These are phyloP conservation scores for Enteromius viviparus DNA, from an alignment of 2,797 vertebrate genomes.

Conservation along the genomic window DNA sequence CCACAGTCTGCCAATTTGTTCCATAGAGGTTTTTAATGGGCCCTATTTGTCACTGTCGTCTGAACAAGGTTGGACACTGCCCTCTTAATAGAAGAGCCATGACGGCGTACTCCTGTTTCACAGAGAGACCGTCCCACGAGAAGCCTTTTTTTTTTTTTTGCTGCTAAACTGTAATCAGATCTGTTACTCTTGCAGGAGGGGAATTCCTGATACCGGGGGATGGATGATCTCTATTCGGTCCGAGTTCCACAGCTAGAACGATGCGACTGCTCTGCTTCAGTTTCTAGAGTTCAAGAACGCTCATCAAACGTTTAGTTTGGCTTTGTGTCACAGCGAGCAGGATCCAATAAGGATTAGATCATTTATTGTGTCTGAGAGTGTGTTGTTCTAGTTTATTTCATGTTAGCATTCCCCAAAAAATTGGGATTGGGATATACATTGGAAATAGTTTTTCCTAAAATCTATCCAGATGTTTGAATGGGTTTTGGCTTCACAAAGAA, in stretches of 20 bases:
- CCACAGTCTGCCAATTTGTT: constrained; percentile 59
- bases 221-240: neutral
- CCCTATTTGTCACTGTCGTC: constrained; percentile 64
- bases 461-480: neutral
- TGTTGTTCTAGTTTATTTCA: neutral
- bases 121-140: constrained; percentile 59
- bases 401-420: no score
- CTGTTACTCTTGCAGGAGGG: constrained; percentile 51
- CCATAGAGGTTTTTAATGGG: constrained; percentile 61
- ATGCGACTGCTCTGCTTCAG: neutral
- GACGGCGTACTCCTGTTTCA: constrained; percentile 56
- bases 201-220: constrained; percentile 44
- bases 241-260: neutral
- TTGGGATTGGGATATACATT: neutral
- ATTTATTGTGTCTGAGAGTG: neutral
- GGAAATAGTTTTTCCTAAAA: neutral
- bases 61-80: constrained; percentile 56
- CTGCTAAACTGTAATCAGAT: constrained; percentile 64
- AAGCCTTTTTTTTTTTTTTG: constrained; percentile 54
- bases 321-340: neutral
- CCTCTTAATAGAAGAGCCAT: constrained; percentile 58
- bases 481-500: no score
- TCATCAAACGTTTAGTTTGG: neutral
- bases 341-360: neutral
- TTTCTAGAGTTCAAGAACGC: constrained; percentile 1